Evolutionary conservation across 2,888 invertebrate genomes (phyloP), one percentile per base, ranked within the genome.

Genomic region (Pseudococcus jackbeardsleyi): DNA sequence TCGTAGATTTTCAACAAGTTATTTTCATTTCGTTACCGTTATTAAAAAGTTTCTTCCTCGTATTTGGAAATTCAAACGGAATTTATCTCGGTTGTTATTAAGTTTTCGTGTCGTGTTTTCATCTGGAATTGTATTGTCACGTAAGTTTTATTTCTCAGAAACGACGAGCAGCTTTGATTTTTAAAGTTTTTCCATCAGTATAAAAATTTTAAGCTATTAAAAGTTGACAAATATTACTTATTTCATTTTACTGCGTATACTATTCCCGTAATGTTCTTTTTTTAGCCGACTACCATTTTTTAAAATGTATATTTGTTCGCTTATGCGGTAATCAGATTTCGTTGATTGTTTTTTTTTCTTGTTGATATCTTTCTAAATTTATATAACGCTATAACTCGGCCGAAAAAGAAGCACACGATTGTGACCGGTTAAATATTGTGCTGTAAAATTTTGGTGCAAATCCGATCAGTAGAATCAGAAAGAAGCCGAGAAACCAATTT

Each of bases 61-160:
- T 77, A 77, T 77, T 39, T 77, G 39, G 77, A 77, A 77, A 77
- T 77, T 77, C 77, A 12, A 77, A 33, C 77, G 22, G 64, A 64
- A 64, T 64, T 64, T 64, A 64, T 64, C 39, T 77, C 77, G 77
- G 33, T 77, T 33, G 26, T 26, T 39, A 77, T 77, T 77, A 77
- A 39, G 77, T 39, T 77, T 77, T 77, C 50, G 50, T 77, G 33
- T 39, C 77, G 77, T 39, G 17, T 39, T 77, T 77, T 77, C 77
- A 17, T 17, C 77, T 77, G 39, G 39, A 77, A 77, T 39, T 39
- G 77, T 77, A 77, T 77, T 77, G 77, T 77, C 77, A 39, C 77
- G 17, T 77, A 39, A 77, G 39, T 77, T 77, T 77, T 64, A 77
- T 77, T 26, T 39, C 26, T 77, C 6, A 1, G 17, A 77, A 3